phyloP scores from a whole-genome alignment of 2,888 invertebrate genomes.

The Petrolisthes manimaculis region DNA sequence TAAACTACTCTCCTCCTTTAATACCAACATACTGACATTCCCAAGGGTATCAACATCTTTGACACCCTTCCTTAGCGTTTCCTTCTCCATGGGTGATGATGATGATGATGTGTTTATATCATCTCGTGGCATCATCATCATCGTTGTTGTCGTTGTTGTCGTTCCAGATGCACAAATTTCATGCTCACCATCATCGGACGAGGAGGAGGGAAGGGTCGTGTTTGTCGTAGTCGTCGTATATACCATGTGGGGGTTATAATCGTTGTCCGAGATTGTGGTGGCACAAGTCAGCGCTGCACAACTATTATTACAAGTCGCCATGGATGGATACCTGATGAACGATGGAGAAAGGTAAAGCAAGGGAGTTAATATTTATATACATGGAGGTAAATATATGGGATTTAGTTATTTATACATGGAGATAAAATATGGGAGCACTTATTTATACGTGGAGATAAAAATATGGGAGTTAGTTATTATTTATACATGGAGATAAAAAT shows the following conservation, averaged over 20 bases:
- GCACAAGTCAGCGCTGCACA: conserved; percentile 50
- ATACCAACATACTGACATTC: too few relatives aligned
- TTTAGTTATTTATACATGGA: too few relatives aligned
- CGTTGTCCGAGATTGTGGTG: conserved; percentile 60
- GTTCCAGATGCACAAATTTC: conserved; percentile 31
- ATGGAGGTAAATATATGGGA: too few relatives aligned
- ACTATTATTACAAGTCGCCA: conserved; percentile 41
- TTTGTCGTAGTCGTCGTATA: not conserved
- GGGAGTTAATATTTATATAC: too few relatives aligned
- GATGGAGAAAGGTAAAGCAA: not conserved
- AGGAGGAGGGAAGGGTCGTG: conserved; percentile 28
- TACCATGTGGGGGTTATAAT: conserved; percentile 32
- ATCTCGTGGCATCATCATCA: conserved; percentile 1
- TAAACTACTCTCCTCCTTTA: too few relatives aligned
- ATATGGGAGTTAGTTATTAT: too few relatives aligned
- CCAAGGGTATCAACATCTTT: too few relatives aligned
- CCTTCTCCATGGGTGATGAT: not conserved
- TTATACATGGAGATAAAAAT: too few relatives aligned
- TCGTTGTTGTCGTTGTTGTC: conserved; percentile 15
- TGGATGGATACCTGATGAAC: conserved; percentile 16
- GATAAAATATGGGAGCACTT: too few relatives aligned
- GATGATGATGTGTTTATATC: not conserved
- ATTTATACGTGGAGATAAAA: too few relatives aligned
- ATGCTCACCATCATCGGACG: conserved; percentile 56
- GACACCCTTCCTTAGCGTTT: not conserved